phyloP scores from a whole-genome alignment of 2,113 vertebrate genomes.

The Chroicocephalus ridibundus region DNA sequence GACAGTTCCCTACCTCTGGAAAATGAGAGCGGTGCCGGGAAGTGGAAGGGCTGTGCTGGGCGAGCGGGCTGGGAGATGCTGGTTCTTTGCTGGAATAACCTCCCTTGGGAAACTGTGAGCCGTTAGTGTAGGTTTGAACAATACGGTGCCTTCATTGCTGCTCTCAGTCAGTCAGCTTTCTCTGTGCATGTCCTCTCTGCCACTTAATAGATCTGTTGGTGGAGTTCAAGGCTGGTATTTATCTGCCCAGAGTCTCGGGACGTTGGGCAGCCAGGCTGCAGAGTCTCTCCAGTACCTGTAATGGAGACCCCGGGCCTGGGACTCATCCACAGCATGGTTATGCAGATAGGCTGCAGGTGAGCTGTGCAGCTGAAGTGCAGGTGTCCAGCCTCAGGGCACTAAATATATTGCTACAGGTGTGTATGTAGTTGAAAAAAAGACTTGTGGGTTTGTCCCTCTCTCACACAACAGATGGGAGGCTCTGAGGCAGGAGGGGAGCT shows the following conservation, averaged over 20 bases:
- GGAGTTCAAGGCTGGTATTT: neutral
- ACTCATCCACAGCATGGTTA: accelerated
- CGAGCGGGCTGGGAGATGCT: accelerated
- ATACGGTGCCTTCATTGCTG: accelerated
- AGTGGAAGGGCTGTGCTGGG: neutral
- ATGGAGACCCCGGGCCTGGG: neutral
- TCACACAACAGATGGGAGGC: accelerated
- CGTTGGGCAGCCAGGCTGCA: accelerated
- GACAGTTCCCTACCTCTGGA: neutral
- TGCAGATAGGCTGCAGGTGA: neutral
- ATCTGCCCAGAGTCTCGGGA: accelerated
- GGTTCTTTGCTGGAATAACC: neutral
- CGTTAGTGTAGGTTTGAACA: accelerated
- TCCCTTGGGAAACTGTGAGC: neutral
- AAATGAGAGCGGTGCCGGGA: neutral
- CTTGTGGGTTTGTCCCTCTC: accelerated
- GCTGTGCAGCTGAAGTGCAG: neutral
- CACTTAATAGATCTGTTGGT: accelerated
- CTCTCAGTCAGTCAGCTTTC: neutral
- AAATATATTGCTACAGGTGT: neutral
- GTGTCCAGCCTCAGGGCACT: neutral
- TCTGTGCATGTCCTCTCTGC: accelerated
- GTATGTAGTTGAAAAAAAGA: accelerated
- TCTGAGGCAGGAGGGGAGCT: neutral
- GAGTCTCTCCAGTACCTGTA: accelerated